phyloP scores from a whole-genome alignment of 2,113 vertebrate species.

The Isichthys henryi region DNA sequence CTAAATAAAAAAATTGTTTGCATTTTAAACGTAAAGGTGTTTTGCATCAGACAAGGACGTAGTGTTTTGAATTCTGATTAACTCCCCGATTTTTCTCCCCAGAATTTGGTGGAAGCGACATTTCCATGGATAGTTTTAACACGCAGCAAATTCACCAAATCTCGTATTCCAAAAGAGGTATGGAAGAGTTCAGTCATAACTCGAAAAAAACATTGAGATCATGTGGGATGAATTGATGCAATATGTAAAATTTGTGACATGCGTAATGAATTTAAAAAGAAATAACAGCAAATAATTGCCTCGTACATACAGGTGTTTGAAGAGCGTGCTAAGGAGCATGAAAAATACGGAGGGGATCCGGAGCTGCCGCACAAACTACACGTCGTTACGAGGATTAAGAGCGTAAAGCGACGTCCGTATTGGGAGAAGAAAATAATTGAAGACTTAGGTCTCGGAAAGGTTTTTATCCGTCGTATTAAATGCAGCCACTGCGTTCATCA shows the following conservation, averaged over 20 bases:
- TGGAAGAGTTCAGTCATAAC: background rate
- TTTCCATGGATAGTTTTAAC: conserved; percentile 36
- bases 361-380: conserved; percentile 89
- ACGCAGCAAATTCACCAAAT: conserved; percentile 51
- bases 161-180: conserved; percentile 56
- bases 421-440: conserved; percentile 85
- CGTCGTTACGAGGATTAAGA: conserved; percentile 76
- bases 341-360: conserved; percentile 84
- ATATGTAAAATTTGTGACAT: background rate
- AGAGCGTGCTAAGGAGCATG: conserved; percentile 73
- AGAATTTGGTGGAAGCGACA: conserved; percentile 42
- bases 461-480: conserved; percentile 36
- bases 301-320: conserved; percentile 59
- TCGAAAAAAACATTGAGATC: background rate
- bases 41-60: background rate
- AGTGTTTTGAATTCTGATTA: background rate
- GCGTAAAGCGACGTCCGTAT: conserved; percentile 70
- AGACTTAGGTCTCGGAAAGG: conserved; percentile 76
- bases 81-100: conserved; percentile 12
- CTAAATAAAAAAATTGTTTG: background rate
- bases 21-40: background rate
- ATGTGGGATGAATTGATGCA: background rate
- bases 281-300: background rate
- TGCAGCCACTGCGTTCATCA: background rate
- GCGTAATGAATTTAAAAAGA: background rate